Base-by-base conservation (phyloP, 2,797 vertebrate genomes). In the Oreochromis grahami region DNA sequence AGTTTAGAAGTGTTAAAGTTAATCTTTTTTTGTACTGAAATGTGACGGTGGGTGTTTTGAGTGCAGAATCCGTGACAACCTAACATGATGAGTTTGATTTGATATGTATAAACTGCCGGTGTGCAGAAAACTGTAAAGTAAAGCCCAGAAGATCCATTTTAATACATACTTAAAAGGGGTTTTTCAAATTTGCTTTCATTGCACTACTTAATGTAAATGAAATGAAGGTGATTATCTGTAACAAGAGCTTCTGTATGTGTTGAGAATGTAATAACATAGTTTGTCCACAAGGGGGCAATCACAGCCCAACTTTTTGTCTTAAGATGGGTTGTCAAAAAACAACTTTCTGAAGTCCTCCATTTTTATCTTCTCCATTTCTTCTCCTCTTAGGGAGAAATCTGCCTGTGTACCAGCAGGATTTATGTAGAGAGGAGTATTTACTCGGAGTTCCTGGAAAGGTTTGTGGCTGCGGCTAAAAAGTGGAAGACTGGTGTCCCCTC, bases 361-460 rank as follows among this genome's bases (percentile, higher is more conserved):
- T 41, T 24, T 43, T 45, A 9, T 80, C 9, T 80, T 78, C 32
- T 10, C 3, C 12, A 2, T 17, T 83, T 8, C 12, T 55, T 15
- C n/a, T 43, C 13, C 32, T 74, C 6, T 3, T 86, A 99, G 98
- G 98, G 99, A 77, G 98, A 99, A 91, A 97, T 99, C 91, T 99
- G 99, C 86, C 95, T 99, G 78, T 99, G 98, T 82, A 99, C 98
- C 90, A 99, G 98, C 88, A 97, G 99, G 91, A 98, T 99, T 90
- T 99, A 98, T 88, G 98, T 99, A 38, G 98, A 99, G 92, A 96
- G 92, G 70, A 97, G 95, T 51, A 96, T 99, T 94, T 99, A 97
- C 90, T 82, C 78, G 4, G 94, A 97, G 51, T 99, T 99, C 95
- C 93, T 99, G 85, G 92, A 96, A 88, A 97, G 79, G 58, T 99